Base-by-base conservation (phyloP, 2,888 invertebrate genomes). In the Leptura quadrifasciata region DNA sequence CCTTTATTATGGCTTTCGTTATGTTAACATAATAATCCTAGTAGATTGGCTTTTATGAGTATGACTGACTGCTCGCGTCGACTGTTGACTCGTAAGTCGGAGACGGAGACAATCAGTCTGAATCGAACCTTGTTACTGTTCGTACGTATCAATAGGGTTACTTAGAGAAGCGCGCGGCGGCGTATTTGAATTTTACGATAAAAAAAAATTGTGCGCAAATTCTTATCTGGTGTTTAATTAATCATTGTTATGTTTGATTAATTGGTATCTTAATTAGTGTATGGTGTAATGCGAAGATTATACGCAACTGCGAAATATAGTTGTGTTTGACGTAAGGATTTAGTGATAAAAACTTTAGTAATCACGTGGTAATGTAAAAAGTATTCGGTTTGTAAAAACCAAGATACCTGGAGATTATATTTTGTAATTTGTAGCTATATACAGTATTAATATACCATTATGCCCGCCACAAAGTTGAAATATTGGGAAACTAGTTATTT, bases 81-180 rank as follows among this genome's bases (percentile, higher is more conserved):
- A 58, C 69, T 61, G 65, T 24, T 47, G 15, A 24, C 35, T 15
- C 9, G 35, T 2, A 17, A 35, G 31, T 17, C 17, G 69, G 61
- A 60, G 74, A 74, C 17, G 69, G 61, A 60, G 74, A 74, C 74
- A 74, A 35, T 68, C 74, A 74, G 74, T 74, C 74, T 74, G 74
- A 63, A 24, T 61, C 55, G 54, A 60, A 61, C 61, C 55, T 63
- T 12, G 68, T 21, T 54, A 0, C 63, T 3, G 74, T 15, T 10
- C 20, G 61, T 21, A 15, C 68, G 74, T 68, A 15, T 17, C 12
- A 15, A 21, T 39, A 6, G 12, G 0, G 15, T 3, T 58, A 20
- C 54, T n/a, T 18, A 52, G 20, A 52, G 35, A 5, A n/a, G 31
- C 27, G 57, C 68, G 68, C 20, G 21, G 21, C 24, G 60, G 27